These are phyloP conservation scores for Laticauda colubrina DNA, from an alignment of 2,113 vertebrate genomes.

Conservation along the genomic window DNA sequence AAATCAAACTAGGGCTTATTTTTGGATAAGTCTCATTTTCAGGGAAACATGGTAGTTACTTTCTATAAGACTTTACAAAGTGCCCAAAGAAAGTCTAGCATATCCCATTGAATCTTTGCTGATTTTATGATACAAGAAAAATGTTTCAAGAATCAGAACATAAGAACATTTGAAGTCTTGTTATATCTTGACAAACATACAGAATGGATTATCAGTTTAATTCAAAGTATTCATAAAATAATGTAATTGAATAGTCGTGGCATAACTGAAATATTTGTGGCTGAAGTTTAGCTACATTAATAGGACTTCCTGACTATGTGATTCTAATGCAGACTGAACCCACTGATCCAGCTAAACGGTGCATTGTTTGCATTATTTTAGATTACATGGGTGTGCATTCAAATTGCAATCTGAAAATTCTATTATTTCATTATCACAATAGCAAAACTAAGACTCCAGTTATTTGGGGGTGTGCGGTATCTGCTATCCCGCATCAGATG, in stretches of 20 bases:
- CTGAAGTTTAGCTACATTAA: not conserved
- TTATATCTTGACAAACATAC: not conserved
- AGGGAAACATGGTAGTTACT: not conserved
- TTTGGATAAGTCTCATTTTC: too few relatives aligned
- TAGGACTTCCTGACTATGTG: not conserved
- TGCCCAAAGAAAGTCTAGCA: slow-evolving; percentile 21
- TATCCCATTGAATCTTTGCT: slow-evolving; percentile 42
- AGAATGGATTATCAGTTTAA: slow-evolving; percentile 20
- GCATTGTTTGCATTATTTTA: not conserved
- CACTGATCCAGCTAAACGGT: not conserved
- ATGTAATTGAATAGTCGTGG: not conserved
- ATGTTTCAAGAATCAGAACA: slow-evolving; percentile 10
- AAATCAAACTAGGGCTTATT: too few relatives aligned
- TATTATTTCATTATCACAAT: not conserved
- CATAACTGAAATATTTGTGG: not conserved
- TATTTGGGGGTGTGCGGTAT: not conserved
- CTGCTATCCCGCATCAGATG: too few relatives aligned
- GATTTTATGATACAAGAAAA: slow-evolving; percentile 15
- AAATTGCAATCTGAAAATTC: not conserved
- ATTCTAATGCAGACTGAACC: not conserved
- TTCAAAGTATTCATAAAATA: slow-evolving; percentile 24
- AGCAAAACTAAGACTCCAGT: not conserved
- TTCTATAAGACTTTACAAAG: slow-evolving; percentile 53
- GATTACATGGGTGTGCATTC: not conserved
- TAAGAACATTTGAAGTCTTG: slow-evolving; percentile 2